phyloP scores from a whole-genome alignment of 1,140 invertebrate genomes.

The Drosophila trapezifrons region DNA sequence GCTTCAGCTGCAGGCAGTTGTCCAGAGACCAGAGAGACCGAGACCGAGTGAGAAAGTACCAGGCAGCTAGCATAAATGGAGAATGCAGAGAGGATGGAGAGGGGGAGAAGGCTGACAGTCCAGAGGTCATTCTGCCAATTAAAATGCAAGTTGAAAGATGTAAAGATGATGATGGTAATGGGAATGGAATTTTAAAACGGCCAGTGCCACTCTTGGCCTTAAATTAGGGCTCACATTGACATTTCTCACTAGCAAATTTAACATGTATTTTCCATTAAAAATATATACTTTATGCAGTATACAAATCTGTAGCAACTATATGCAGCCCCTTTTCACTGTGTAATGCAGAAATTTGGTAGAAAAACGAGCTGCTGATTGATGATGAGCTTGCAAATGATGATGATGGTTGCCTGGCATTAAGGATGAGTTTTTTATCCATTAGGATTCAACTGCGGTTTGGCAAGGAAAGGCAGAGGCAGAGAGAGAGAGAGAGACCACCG shows the following conservation, averaged over 20 bases:
- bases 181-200: conserved; percentile 1
- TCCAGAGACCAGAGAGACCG: conserved; percentile 1
- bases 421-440: conserved; percentile 32
- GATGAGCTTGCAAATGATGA: conserved; percentile 17
- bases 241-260: too few relatives aligned
- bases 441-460: conserved; percentile 33
- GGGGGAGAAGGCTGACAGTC: conserved; percentile 26
- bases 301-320: too few relatives aligned
- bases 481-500: background rate
- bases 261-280: too few relatives aligned
- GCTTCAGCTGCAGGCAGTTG: conserved; percentile 23
- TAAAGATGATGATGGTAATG: conserved; percentile 11
- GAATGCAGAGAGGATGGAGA: conserved; percentile 1
- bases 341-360: background rate
- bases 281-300: too few relatives aligned
- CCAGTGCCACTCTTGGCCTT: too few relatives aligned
- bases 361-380: conserved; percentile 25
- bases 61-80: conserved; percentile 9
- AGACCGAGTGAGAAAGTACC: conserved; percentile 20
- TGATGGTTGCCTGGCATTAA: conserved; percentile 27
- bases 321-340: background rate
- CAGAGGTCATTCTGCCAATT: conserved; percentile 41
- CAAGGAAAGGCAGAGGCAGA: background rate
- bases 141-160: conserved; percentile 7
- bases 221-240: too few relatives aligned